Conservation (phyloP, 2,113 vertebrate species). For the Hippopotamus amphibius region DNA sequence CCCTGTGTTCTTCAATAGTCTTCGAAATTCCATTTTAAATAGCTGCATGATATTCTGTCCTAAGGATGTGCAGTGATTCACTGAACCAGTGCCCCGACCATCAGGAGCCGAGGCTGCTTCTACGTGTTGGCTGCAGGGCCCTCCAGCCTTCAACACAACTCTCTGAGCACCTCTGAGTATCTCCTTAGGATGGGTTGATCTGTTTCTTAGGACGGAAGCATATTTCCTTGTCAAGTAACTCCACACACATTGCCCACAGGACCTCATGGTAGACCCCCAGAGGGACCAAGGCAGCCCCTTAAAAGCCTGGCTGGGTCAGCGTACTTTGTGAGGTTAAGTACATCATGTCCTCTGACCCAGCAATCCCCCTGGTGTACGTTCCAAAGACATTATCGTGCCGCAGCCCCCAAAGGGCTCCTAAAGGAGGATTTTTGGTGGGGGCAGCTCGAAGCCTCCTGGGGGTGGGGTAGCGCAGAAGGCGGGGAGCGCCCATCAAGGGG, state of each 20-base stretch:
- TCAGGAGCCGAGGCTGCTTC: neutral
- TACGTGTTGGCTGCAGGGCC: neutral
- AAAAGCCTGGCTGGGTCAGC: neutral
- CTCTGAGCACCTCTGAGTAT: neutral
- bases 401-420: neutral
- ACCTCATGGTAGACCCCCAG: neutral
- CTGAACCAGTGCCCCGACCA: accelerated
- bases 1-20: neutral
- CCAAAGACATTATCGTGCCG: neutral
- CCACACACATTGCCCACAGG: neutral
- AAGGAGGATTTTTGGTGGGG: neutral
- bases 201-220: neutral
- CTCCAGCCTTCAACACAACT: neutral
- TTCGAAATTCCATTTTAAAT: neutral
- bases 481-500: neutral
- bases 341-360: neutral
- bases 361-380: neutral
- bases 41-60: accelerated
- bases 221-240: neutral
- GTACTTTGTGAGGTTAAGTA: neutral
- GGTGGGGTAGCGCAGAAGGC: too few species aligned
- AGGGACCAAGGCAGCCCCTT: neutral
- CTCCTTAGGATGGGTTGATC: accelerated
- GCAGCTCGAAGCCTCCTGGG: too few species aligned
- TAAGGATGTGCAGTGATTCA: neutral